A percentile compares a stretch with the other conserved stretches of the same genome.
These are phyloP conservation scores for Catagonus wagneri DNA, from an alignment of 2,113 vertebrate genomes.

Conservation along the genomic window DNA sequence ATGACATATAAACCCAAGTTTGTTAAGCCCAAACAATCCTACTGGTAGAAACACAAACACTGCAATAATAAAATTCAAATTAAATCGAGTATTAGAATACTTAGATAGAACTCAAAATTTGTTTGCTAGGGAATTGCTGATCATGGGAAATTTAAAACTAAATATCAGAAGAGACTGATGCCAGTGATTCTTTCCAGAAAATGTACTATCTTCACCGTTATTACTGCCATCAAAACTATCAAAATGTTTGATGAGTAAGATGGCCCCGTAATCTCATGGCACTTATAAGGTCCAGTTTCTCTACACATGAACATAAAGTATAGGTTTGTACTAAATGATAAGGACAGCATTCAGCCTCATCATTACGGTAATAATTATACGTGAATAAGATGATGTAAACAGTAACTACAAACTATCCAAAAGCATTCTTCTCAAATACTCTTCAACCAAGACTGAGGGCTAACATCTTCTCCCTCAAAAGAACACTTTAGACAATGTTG, in stretches of 20 bases:
- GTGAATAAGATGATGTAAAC: neutral
- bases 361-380: neutral
- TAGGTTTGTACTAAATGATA: neutral
- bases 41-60: conserved; percentile 29
- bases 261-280: neutral
- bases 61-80: conserved; percentile 59
- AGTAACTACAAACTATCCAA: neutral
- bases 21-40: conserved; percentile 30
- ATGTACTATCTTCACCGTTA: neutral
- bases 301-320: neutral
- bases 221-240: neutral
- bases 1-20: conserved; percentile 22
- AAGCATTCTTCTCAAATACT: neutral
- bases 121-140: neutral
- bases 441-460: neutral
- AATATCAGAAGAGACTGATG: neutral
- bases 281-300: neutral
- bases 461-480: conserved; percentile 54
- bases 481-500: neutral
- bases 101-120: neutral
- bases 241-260: neutral
- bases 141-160: conserved; percentile 39
- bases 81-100: conserved; percentile 30
- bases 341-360: neutral
- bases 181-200: conserved; percentile 44